Conservation (phyloP, 2,113 vertebrate species). For the Lophochroa leadbeateri region DNA sequence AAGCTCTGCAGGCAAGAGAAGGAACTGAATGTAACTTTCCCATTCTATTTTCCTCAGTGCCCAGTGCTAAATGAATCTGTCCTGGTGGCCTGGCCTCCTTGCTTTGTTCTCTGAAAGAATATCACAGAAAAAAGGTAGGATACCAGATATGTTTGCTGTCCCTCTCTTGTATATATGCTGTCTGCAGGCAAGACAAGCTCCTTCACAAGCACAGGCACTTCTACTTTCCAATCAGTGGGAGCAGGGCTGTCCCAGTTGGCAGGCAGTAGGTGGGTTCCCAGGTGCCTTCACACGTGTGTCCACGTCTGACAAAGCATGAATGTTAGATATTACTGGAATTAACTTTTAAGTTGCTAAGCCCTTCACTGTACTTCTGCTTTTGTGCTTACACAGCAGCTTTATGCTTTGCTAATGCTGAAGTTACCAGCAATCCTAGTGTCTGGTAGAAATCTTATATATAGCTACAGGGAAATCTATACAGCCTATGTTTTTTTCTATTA, state of each 20-base stretch:
- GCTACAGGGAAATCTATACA: background rate
- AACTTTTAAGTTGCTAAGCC: background rate
- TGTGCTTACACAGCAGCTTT: background rate
- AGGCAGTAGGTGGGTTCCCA: background rate
- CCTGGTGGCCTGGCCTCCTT: background rate
- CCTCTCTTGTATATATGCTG: background rate
- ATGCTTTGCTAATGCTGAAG: background rate
- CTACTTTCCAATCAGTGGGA: background rate
- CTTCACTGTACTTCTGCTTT: background rate
- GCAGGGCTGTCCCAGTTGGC: background rate
- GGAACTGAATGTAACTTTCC: background rate
- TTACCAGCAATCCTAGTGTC: background rate
- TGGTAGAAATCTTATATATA: background rate
- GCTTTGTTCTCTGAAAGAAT: background rate
- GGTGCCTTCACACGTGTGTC: background rate
- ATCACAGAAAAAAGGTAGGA: background rate
- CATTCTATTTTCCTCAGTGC: background rate
- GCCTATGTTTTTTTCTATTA: background rate
- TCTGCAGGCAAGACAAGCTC: background rate
- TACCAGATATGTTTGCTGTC: background rate
- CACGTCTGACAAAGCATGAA: background rate
- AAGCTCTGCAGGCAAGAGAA: background rate
- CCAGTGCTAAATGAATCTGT: background rate
- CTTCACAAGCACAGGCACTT: background rate
- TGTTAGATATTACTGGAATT: background rate